Evolutionary conservation across 2,888 invertebrate genomes (phyloP).

Genomic region (Epinotia brunnichana): DNA sequence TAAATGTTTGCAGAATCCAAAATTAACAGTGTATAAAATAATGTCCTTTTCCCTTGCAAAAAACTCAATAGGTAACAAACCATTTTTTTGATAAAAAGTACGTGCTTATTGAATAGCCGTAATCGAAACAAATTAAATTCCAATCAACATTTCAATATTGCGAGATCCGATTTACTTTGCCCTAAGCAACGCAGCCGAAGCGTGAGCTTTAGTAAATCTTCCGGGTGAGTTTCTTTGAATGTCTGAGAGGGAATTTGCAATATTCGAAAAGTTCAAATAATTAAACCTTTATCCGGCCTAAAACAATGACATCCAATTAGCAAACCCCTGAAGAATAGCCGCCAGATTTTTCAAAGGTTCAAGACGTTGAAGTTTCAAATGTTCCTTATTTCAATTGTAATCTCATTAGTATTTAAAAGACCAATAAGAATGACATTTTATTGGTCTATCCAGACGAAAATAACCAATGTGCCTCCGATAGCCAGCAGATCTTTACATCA

Average conservation of each 20-base stretch:
- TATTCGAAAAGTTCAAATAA: constrained; percentile 66
- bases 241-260: neutral
- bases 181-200: constrained; percentile 8
- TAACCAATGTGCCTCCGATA: constrained; percentile 69
- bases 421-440: too few species aligned
- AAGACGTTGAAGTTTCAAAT: constrained; percentile 52
- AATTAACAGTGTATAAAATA: neutral
- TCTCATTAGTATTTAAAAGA: constrained; percentile 17
- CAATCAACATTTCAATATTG: constrained; percentile 29
- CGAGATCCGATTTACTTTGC: constrained; percentile 23
- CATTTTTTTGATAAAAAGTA: constrained; percentile 17
- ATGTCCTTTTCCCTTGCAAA: neutral
- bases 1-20: neutral
- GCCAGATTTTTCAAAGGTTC: constrained; percentile 56
- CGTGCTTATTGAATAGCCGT: neutral
- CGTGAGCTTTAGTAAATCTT: constrained; percentile 33
- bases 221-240: constrained; percentile 13
- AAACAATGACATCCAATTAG: constrained; percentile 78
- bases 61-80: constrained; percentile 17
- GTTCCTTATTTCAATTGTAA: constrained; percentile 57
- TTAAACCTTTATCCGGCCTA: constrained; percentile 72
- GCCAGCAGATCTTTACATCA: constrained; percentile 68
- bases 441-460: constrained; percentile 56
- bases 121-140: constrained; percentile 20
- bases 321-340: constrained; percentile 59